Conservation (phyloP, 2,113 vertebrate genomes). For the Macquaria australasica region DNA sequence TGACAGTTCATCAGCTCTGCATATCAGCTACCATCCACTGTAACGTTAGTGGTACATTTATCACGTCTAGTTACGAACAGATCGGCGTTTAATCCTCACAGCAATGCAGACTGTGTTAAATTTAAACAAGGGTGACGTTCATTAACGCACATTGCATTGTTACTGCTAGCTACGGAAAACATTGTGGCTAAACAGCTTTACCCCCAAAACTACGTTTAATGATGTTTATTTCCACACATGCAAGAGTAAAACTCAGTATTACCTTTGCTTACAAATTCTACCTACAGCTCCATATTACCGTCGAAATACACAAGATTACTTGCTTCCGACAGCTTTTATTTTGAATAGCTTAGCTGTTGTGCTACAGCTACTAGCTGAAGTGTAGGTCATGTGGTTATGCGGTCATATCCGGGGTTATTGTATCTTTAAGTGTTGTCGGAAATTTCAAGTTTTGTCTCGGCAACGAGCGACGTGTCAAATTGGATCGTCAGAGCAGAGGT, state of each 20-base stretch:
- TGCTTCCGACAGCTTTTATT: slow-evolving; percentile 12
- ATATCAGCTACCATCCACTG: not conserved
- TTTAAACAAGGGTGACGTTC: not conserved
- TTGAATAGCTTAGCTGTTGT: slow-evolving; percentile 26
- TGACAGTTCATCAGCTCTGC: not conserved
- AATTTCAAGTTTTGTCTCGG: fast-evolving
- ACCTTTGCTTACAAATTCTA: slow-evolving; percentile 41
- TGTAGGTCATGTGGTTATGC: slow-evolving; percentile 51
- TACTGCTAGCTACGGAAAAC: slow-evolving; percentile 19
- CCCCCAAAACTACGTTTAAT: not conserved
- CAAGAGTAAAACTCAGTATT: not conserved
- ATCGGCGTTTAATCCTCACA: not conserved
- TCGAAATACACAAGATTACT: not conserved
- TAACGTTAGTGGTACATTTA: too few species aligned
- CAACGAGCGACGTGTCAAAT: not conserved
- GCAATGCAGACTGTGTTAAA: not conserved
- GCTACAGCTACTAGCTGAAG: slow-evolving; percentile 53
- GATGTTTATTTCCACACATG: not conserved
- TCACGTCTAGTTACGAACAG: not conserved
- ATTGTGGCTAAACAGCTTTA: slow-evolving; percentile 5
- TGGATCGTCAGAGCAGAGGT: not conserved
- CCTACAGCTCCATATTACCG: slow-evolving; percentile 55
- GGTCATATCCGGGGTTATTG: slow-evolving; percentile 61
- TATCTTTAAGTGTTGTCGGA: not conserved
- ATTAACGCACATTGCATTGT: not conserved